phyloP scores from a whole-genome alignment of 1,140 invertebrate species.

The Drosophila rhopaloa region DNA sequence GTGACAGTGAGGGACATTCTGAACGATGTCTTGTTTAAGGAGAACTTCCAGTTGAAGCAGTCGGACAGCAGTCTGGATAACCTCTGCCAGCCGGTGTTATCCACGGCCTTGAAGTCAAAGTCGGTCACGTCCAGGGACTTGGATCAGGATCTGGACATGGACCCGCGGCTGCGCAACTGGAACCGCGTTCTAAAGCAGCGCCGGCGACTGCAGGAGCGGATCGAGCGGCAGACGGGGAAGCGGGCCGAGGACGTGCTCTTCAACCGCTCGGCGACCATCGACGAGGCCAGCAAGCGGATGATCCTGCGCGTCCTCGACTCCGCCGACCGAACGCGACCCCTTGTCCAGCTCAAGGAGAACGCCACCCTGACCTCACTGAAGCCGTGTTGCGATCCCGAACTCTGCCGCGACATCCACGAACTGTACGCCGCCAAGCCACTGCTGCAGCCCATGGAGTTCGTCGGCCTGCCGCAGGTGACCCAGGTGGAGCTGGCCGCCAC shows the following conservation, averaged over 20 bases:
- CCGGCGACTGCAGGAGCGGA: slow-evolving; percentile 33
- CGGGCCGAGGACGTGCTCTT: slow-evolving; percentile 61
- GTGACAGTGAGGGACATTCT: slow-evolving; percentile 19
- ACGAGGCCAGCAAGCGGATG: slow-evolving; percentile 57
- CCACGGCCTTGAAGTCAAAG: neutral
- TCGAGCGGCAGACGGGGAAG: slow-evolving; percentile 57
- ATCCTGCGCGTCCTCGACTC: slow-evolving; percentile 57
- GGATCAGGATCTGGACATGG: slow-evolving; percentile 27
- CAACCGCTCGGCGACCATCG: slow-evolving; percentile 64
- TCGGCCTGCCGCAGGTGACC: slow-evolving; percentile 53
- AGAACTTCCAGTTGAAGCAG: neutral
- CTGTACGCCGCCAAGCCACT: slow-evolving; percentile 37
- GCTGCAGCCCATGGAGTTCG: slow-evolving; percentile 33
- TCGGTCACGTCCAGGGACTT: neutral
- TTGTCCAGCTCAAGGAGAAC: neutral
- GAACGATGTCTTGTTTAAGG: neutral
- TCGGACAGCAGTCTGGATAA: neutral
- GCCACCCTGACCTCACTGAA: slow-evolving; percentile 13
- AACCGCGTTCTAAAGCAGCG: slow-evolving; percentile 50
- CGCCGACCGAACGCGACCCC: slow-evolving; percentile 36
- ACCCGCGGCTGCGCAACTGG: slow-evolving; percentile 65
- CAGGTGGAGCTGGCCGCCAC: slow-evolving; percentile 36
- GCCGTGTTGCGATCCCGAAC: slow-evolving; percentile 16
- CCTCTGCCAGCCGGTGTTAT: too few relatives aligned
- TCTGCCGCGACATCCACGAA: slow-evolving; percentile 39